These are phyloP conservation scores for Tenebrio molitor DNA, from an alignment of 1,140 invertebrate genomes.

Conservation along the genomic window DNA sequence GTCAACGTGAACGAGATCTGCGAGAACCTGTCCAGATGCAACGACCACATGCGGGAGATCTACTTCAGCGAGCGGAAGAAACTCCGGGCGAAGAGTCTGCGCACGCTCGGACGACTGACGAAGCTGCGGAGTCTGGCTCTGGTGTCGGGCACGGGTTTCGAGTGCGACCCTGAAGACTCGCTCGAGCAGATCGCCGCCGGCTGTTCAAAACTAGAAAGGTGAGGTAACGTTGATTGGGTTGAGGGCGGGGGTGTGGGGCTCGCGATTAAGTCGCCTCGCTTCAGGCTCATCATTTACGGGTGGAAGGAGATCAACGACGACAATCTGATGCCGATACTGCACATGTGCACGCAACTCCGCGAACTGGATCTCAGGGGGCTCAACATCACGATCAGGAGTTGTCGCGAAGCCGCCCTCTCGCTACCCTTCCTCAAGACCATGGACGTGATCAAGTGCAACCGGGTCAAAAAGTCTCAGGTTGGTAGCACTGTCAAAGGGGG, in stretches of 20 bases:
- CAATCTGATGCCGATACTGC: slow-evolving; percentile 54
- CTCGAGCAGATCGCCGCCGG: slow-evolving; percentile 57
- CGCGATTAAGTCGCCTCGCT: not conserved
- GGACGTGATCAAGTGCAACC: slow-evolving; percentile 56
- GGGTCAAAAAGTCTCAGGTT: slow-evolving; percentile 57
- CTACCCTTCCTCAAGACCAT: slow-evolving; percentile 53
- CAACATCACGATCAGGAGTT: slow-evolving; percentile 58
- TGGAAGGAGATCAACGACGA: slow-evolving; percentile 59
- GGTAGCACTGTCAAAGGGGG: too few relatives aligned
- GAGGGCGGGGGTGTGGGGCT: too few relatives aligned
- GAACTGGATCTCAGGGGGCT: slow-evolving; percentile 54
- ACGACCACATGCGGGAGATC: slow-evolving; percentile 50
- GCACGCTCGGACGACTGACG: slow-evolving; percentile 50
- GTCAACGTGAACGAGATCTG: slow-evolving; percentile 56
- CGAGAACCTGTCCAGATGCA: slow-evolving; percentile 52
- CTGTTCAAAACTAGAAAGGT: slow-evolving; percentile 55
- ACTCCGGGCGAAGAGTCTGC: slow-evolving; percentile 54
- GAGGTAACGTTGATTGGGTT: not conserved
- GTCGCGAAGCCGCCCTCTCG: slow-evolving; percentile 55
- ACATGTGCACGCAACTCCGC: slow-evolving; percentile 54
- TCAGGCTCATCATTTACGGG: slow-evolving; percentile 53
- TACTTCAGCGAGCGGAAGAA: slow-evolving; percentile 54
- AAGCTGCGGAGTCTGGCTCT: slow-evolving; percentile 54
- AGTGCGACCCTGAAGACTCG: slow-evolving; percentile 58
- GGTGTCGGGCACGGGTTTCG: slow-evolving; percentile 49